Percentiles rank a stretch among this genome's conserved stretches.
These are phyloP conservation scores for Leuctra nigra DNA, from an alignment of 2,888 invertebrate species.

Conservation along the genomic window DNA sequence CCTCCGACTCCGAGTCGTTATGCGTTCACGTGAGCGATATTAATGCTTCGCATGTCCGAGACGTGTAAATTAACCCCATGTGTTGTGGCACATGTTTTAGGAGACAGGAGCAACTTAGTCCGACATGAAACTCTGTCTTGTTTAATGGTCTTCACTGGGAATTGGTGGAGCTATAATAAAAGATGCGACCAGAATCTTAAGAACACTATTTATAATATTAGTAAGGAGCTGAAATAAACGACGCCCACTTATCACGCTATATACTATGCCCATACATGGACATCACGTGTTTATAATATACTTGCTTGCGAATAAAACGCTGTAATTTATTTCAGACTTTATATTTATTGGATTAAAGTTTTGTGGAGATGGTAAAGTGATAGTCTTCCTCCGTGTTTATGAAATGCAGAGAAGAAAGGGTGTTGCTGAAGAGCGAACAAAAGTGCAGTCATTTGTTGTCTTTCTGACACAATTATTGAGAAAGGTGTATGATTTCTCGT, in stretches of 20 bases:
- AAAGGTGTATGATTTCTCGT: no score
- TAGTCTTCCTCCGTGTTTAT: no score
- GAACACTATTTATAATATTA: slow-evolving; percentile 5
- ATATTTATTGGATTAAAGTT: no score
- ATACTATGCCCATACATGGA: neutral
- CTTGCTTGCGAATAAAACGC: neutral
- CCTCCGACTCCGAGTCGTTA: no score
- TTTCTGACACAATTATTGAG: no score
- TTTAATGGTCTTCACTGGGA: neutral
- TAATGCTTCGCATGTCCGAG: slow-evolving; percentile 1
- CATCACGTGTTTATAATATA: neutral
- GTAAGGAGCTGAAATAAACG: neutral
- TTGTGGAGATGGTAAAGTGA: no score
- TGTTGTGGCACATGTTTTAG: slow-evolving; percentile 14
- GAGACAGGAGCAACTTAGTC: slow-evolving; percentile 1
- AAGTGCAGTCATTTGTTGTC: no score
- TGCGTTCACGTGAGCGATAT: no score
- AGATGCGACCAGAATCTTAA: slow-evolving; percentile 10
- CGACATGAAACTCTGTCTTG: neutral
- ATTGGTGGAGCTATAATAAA: neutral
- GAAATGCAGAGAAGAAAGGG: no score
- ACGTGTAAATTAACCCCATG: slow-evolving; percentile 13
- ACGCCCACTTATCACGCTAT: slow-evolving; percentile 12
- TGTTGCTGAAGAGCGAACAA: no score
- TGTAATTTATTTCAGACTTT: neutral